Evolutionary conservation across 1,140 invertebrate species (phyloP), one percentile per base, ranked within the genome.

Genomic region (Temnothorax nylanderi): DNA sequence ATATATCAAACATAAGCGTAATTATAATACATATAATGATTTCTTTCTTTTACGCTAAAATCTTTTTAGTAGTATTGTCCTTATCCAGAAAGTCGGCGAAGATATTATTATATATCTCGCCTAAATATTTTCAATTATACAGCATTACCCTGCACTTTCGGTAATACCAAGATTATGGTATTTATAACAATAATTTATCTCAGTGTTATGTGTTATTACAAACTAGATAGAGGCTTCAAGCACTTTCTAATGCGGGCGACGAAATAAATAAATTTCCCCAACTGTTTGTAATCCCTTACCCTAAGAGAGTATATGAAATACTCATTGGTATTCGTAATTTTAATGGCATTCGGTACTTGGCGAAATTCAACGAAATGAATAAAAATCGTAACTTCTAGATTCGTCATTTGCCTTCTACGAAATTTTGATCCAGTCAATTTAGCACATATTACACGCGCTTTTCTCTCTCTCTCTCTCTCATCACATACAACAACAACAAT

Each of bases 181-280:
- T 82, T 82, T 72, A 58, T 82, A 82, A 82, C 80, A 82, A 82
- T 82, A 74, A 82, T 82, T 82, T 82, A 82, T 6, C 60, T 74
- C 51, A 18, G 51, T 74, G 32, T 58, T 47, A 82, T 74, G 67
- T 41, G 26, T 74, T 82, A 74, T 82, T 60, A 82, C n/a, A 74
- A 72, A 72, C 80, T 74, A 82, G 51, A 60, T 58, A 60, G 5
- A 74, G 1, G 67, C 37, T 60, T 82, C n/a, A 82, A 82, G 80
- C 80, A 74, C 67, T 82, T 82, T 82, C 67, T 82, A 82, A 82
- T 54, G 76, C 76, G 54, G 34, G 67, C 80, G 26, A 82, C 26
- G 54, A 82, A 82, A 82, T 82, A 82, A 82, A 82, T 82, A 74
- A 47, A 82, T 71, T 74, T 82, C 54, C 67, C 67, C 80, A 58